These are phyloP conservation scores for Eupithecia exiguata DNA, from an alignment of 2,888 invertebrate species.

Conservation along the genomic window DNA sequence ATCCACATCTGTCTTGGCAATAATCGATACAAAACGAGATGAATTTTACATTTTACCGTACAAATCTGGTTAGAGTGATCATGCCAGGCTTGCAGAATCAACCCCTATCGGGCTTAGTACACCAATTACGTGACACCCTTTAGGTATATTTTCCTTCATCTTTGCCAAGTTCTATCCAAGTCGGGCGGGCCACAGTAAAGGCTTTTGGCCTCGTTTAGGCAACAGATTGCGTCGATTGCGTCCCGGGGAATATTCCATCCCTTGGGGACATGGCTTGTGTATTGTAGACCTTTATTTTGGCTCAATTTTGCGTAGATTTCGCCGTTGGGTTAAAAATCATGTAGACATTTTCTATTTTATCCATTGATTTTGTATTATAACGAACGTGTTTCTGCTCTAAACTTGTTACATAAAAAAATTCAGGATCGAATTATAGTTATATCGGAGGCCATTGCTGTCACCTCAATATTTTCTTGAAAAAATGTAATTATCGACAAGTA, in stretches of 20 bases:
- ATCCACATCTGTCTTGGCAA: no score
- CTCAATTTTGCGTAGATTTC: conserved; percentile 10
- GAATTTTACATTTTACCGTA: no score
- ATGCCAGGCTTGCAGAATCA: neutral
- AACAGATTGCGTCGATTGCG: conserved; percentile 25
- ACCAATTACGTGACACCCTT: neutral
- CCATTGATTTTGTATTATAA: neutral
- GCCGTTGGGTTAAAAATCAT: neutral
- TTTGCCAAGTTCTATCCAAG: conserved; percentile 4
- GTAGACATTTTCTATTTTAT: neutral
- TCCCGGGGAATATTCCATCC: conserved; percentile 6
- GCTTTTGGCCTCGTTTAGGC: conserved; percentile 21
- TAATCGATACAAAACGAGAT: no score
- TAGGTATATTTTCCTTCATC: neutral
- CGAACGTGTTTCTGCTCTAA: neutral
- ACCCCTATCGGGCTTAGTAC: neutral
- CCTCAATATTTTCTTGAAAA: no score
- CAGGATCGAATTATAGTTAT: no score
- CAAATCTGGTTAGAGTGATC: neutral
- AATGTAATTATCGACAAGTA: no score
- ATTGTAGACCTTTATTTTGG: conserved; percentile 11
- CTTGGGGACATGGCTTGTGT: neutral
- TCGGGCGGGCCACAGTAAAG: neutral
- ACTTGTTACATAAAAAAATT: neutral
- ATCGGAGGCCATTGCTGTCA: no score